Evolutionary conservation across 2,113 vertebrate genomes (phyloP), one percentile per base, ranked within the genome.

Genomic region (Caranx ignobilis): DNA sequence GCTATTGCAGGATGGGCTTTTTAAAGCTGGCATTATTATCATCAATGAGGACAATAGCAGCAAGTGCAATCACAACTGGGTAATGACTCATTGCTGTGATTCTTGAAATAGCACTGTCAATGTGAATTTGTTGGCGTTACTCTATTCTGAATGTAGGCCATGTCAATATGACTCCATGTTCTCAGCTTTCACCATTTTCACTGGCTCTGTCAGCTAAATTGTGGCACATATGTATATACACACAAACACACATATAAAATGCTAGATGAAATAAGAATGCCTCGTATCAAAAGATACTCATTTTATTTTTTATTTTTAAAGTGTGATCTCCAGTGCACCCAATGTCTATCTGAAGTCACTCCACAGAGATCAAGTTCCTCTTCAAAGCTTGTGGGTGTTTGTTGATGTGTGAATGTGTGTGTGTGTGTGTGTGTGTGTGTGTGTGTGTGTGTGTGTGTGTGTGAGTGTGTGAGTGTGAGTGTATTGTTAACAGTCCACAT

Each of bases 81-180:
- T 72, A 75, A 84, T 81, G 55, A 81, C 48, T 86, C 87, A 81
- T 56, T 19, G 47, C 57, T 73, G 77, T 61, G 62, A 75, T 76
- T 59, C 83, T 75, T 75, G 56, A 86, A 85, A 87, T 84, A 84
- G 75, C 62, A 1, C 75, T 13, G 82, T 87, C 79, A 74, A 62
- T 75, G 43, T 10, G 50, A 83, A 71, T 82, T 21, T 73, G 64
- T 69, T 59, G 47, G 55, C 57, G 37, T 77, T 21, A 65, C 47
- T 79, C 6, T 7, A 54, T 47, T 43, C 41, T 32, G 31, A 79
- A 77, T 85, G 59, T 79, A 32, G 77, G 59, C 66, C 39, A 35
- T 76, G 70, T 82, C 83, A 77, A 67, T 83, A 57, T 11, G 34
- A 47, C 11, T 31, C 54, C 18, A 18, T 63, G 78, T 64, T 61